Evolutionary conservation across 2,797 vertebrate species (phyloP).

Genomic region (Macropodus opercularis): DNA sequence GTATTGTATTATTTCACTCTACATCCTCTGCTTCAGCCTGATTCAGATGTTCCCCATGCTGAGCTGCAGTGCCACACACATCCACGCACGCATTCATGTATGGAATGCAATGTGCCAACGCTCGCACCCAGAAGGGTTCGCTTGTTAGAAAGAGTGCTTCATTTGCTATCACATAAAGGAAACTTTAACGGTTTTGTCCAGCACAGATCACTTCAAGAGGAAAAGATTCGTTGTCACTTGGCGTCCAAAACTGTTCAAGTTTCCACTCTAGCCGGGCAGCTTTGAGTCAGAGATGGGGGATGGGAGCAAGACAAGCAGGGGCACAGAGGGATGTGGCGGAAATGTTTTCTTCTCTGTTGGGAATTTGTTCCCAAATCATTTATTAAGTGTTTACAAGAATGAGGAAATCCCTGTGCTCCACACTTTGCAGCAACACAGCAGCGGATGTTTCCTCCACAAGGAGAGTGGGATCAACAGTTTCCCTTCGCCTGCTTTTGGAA

Average conservation of each 20-base stretch:
- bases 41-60: conserved; percentile 61
- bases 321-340: conserved; percentile 19
- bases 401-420: conserved; percentile 27
- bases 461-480: background rate
- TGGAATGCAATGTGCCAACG: conserved; percentile 34
- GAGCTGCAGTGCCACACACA: conserved; percentile 24
- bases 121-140: conserved; percentile 23
- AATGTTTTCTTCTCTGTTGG: conserved; percentile 35
- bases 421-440: background rate
- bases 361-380: too few species aligned
- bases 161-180: conserved; percentile 16
- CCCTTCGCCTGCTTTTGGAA: background rate
- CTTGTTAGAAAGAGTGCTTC: conserved; percentile 10
- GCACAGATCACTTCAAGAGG: conserved; percentile 32
- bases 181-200: conserved; percentile 30
- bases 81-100: conserved; percentile 32
- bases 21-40: conserved; percentile 58
- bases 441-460: background rate
- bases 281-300: conserved; percentile 24
- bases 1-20: conserved; percentile 65
- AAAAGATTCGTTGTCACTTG: conserved; percentile 36
- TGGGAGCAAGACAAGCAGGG: conserved; percentile 11
- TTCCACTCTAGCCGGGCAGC: conserved; percentile 13
- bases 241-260: conserved; percentile 1
- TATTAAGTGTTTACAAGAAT: conserved; percentile 18